A percentile compares a stretch with the other conserved stretches of the same genome.
These are phyloP conservation scores for Meleagris gallopavo DNA, from an alignment of 2,113 vertebrate genomes.

Conservation along the genomic window DNA sequence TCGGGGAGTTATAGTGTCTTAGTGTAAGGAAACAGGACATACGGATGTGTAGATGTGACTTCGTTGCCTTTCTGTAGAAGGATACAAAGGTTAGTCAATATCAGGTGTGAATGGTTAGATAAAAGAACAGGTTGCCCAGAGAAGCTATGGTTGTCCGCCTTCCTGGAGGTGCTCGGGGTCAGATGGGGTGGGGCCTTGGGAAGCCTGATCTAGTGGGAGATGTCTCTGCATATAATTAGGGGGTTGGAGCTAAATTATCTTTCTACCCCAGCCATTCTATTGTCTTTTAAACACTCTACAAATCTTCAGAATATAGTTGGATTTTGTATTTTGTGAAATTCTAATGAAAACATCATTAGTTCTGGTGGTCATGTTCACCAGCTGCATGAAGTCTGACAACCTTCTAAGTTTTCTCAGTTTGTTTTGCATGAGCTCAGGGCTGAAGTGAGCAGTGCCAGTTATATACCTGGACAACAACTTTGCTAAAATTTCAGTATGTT, in stretches of 20 bases:
- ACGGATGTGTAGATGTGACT: accelerated
- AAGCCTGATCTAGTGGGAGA: neutral
- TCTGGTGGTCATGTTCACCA: neutral
- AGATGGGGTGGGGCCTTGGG: neutral
- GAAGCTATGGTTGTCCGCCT: neutral
- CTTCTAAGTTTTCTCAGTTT: neutral
- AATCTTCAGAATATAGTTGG: neutral
- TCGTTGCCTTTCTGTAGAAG: neutral
- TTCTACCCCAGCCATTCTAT: neutral
- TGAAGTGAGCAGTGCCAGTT: neutral
- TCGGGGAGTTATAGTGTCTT: accelerated
- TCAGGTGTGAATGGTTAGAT: neutral
- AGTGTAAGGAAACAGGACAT: accelerated
- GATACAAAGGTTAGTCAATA: neutral
- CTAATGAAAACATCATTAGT: neutral
- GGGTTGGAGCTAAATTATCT: neutral
- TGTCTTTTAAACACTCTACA: neutral
- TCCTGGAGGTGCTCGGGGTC: neutral
- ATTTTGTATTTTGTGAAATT: neutral
- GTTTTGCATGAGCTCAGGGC: accelerated
- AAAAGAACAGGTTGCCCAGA: neutral
- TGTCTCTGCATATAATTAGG: neutral
- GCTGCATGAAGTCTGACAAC: neutral
- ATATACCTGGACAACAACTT: neutral
- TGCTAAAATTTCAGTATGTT: neutral